These are phyloP conservation scores for Fratercula arctica DNA, from an alignment of 2,797 vertebrate genomes.

Conservation along the genomic window DNA sequence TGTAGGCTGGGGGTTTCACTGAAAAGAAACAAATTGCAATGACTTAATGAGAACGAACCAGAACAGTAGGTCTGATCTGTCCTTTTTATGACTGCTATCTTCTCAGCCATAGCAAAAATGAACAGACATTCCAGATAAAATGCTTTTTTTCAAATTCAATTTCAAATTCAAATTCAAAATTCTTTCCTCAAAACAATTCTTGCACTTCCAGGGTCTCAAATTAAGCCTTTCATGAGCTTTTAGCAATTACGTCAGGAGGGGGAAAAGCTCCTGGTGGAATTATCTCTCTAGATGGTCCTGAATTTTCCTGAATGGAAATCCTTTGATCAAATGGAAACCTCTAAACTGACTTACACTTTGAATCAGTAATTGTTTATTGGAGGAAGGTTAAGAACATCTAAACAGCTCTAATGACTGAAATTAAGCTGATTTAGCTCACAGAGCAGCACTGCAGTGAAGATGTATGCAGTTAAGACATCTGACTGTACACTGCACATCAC, in stretches of 20 bases:
- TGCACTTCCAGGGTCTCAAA: not conserved
- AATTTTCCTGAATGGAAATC: not conserved
- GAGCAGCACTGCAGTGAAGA: not conserved
- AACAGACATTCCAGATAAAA: not conserved
- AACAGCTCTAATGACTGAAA: not conserved
- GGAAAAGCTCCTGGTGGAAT: not conserved
- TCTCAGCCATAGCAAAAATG: not conserved
- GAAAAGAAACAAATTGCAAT: not conserved
- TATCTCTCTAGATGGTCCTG: not conserved
- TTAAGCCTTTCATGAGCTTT: not conserved
- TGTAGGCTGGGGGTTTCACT: constrained; percentile 75
- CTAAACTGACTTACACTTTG: not conserved
- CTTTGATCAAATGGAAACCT: not conserved
- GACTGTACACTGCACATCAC: not conserved
- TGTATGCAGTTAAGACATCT: not conserved
- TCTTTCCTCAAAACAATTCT: not conserved
- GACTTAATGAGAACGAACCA: not conserved
- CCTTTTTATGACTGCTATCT: not conserved
- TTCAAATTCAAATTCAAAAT: no score
- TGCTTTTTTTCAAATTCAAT: not conserved
- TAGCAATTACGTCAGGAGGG: not conserved
- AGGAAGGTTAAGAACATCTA: not conserved
- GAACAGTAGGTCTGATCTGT: not conserved
- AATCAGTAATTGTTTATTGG: not conserved
- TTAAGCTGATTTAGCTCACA: fast-evolving